Percentiles rank a stretch among this genome's conserved stretches.
Conservation (phyloP, 2,113 vertebrate genomes). For the Diglossa brunneiventris region DNA sequence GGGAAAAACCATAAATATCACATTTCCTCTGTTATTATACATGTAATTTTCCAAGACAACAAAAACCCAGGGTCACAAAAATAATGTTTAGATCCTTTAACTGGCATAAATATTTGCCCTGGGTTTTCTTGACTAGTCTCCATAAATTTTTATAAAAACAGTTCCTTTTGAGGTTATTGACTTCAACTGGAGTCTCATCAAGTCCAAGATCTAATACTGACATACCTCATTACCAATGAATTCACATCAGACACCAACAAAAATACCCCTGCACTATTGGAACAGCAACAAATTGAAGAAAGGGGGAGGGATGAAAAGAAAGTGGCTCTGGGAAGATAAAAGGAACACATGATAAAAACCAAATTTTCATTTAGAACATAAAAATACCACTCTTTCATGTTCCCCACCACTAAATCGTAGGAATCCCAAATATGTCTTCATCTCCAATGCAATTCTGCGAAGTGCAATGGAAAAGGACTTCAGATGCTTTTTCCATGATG, state of each 20-base stretch:
- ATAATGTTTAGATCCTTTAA: neutral
- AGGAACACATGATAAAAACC: neutral
- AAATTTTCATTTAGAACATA: neutral
- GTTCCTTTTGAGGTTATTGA: neutral
- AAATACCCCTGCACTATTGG: neutral
- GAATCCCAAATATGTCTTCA: conserved; percentile 10
- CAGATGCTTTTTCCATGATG: conserved; percentile 11
- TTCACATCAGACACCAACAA: neutral
- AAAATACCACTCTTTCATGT: neutral
- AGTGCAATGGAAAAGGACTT: conserved; percentile 12
- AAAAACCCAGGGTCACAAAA: neutral
- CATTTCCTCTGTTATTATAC: neutral
- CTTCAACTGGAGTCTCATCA: neutral
- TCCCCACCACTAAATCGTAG: conserved; percentile 10
- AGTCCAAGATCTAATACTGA: neutral
- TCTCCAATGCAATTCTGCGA: neutral
- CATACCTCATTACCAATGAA: neutral
- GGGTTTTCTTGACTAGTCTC: neutral
- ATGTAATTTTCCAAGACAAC: neutral
- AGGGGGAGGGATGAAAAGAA: neutral
- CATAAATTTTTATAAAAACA: neutral
- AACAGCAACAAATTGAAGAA: neutral
- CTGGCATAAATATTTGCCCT: neutral
- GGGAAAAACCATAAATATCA: neutral
- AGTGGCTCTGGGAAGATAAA: neutral